phyloP scores from a whole-genome alignment of 2,797 vertebrate genomes.

The Parauchenoglanis ngamensis region DNA sequence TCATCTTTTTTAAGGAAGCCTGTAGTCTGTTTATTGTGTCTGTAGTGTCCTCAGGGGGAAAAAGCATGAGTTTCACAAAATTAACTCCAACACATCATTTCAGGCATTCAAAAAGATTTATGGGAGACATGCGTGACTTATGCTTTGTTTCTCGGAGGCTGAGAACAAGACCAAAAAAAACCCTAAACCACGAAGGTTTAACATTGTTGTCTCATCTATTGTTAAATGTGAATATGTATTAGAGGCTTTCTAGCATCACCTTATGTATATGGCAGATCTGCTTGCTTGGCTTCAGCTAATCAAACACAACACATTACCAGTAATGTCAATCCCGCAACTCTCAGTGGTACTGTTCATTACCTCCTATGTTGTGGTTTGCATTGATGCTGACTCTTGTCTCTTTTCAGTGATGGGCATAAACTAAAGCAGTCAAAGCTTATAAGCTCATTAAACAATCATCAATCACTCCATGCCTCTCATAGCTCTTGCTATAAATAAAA shows the following conservation, averaged over 20 bases:
- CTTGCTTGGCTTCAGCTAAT: conserved; percentile 1
- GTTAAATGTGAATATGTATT: neutral
- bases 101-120: neutral
- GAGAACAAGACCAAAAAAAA: neutral
- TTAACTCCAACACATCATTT: neutral
- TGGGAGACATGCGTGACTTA: neutral
- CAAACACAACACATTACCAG: conserved; percentile 16
- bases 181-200: neutral
- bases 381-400: conserved; percentile 2
- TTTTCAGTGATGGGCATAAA: conserved; percentile 3
- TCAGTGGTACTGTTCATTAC: conserved; percentile 5
- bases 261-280: neutral
- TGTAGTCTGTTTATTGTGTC: neutral
- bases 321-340: neutral
- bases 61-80: neutral
- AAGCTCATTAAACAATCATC: conserved; percentile 5
- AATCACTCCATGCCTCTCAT: neutral
- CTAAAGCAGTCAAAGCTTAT: conserved; percentile 1
- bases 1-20: neutral
- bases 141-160: neutral
- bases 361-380: conserved; percentile 4
- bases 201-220: too few species aligned
- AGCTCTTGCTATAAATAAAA: neutral
- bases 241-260: neutral
- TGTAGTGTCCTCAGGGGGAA: neutral